These are phyloP conservation scores for Plecturocebus donacophilus DNA, from an alignment of 2,113 vertebrate genomes.

Conservation along the genomic window DNA sequence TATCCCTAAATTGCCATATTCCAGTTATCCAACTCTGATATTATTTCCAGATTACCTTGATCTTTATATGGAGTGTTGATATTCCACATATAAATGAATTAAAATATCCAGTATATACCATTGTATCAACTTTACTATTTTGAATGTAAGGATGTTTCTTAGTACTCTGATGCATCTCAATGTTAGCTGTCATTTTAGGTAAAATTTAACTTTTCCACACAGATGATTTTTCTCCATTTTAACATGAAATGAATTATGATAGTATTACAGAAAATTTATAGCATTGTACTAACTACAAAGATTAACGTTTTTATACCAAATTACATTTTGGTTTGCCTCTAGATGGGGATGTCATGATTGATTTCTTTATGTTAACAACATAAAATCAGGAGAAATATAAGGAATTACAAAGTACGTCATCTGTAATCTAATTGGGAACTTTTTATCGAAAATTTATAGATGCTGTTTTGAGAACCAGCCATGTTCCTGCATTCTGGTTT, in stretches of 20 bases:
- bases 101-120: not conserved
- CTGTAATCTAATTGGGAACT: conserved; percentile 22
- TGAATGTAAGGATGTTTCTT: not conserved
- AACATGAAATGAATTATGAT: conserved; percentile 47
- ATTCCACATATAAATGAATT: not conserved
- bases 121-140: not conserved
- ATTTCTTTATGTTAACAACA: conserved; percentile 57
- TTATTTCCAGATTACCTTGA: not conserved
- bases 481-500: not conserved
- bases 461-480: not conserved
- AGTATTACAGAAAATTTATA: conserved; percentile 44
- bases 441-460: conserved; percentile 46
- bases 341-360: conserved; percentile 41
- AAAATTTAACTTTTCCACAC: conserved; percentile 50
- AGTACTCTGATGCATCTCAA: not conserved
- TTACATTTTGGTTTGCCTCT: conserved; percentile 39
- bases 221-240: conserved; percentile 7
- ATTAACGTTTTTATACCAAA: conserved; percentile 48
- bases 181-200: not conserved
- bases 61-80: not conserved
- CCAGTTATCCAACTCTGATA: not conserved
- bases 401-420: conserved; percentile 53
- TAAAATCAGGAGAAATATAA: conserved; percentile 48
- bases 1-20: not conserved
- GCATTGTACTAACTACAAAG: conserved; percentile 45